Base-by-base conservation (phyloP, 2,888 invertebrate genomes). In the Agonopterix arenella region DNA sequence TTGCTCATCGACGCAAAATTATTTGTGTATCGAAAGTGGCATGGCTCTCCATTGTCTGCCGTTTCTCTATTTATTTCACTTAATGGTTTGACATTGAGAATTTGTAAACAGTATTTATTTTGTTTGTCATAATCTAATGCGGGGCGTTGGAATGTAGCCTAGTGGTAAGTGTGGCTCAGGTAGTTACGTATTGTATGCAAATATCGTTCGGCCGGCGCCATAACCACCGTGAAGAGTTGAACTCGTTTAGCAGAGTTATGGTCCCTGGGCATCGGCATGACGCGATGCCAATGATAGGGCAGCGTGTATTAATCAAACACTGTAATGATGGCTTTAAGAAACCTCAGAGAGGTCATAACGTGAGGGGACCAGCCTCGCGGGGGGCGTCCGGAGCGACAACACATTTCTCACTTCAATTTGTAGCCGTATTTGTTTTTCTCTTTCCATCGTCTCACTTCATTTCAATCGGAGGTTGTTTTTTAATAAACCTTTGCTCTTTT, bases 331-430 rank as follows among this genome's bases (percentile, higher is more conserved):
- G 68, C 66, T 62, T 57, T 54, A 58, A 58, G 57, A 57, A 59
- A 63, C 62, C 58, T 54, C 62, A 59, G 51, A 59, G 62, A 54
- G 53, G 51, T 60, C 59, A 56, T 58, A 64, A 60, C 58, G 61
- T 56, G 64, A 66, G 66, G 52, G 61, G 60, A 58, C 53, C 28
- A 49, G 59, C 76, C 60, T 70, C 74, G 73, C 81, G 80, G 82
- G 82, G 81, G 84, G 84, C 70, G 72, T 64, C 69, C 73, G 58
- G 62, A 62, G 67, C 73, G 76, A 84, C 84, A 79, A 76, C 76
- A 74, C 80, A 84, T 84, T 84, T 86, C 83, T 85, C 85, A 86
- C 84, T 82, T 84, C 79, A 80, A 83, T 82, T 82, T 77, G 82
- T 82, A 62, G 70, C 75, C 71, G 61, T 80, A 66, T 82, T 82